Conservation (phyloP, 2,797 vertebrate genomes). For the Pygocentrus nattereri region DNA sequence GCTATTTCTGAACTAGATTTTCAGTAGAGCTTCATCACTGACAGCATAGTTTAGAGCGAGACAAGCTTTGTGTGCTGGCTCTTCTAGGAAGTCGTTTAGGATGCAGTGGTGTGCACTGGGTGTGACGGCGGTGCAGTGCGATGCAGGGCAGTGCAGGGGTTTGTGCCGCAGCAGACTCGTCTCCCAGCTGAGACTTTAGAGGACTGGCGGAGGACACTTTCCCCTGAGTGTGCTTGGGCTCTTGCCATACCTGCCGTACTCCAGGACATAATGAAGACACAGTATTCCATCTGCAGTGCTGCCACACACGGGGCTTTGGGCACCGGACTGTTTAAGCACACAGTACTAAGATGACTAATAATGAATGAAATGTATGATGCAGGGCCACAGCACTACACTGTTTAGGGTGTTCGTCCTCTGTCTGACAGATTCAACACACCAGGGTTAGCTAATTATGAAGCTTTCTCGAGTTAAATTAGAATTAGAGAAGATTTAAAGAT, state of each 20-base stretch:
- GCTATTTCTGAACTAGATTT: not conserved
- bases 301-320: not conserved
- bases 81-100: not conserved
- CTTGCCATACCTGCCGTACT: slow-evolving; percentile 48
- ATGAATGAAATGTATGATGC: not conserved
- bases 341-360: not conserved
- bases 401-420: too few relatives aligned
- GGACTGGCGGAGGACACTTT: slow-evolving; percentile 46
- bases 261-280: slow-evolving; percentile 14
- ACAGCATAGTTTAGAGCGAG: not conserved
- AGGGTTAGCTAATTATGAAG: too few relatives aligned
- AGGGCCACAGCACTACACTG: too few relatives aligned
- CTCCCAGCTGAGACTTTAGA: slow-evolving; percentile 15
- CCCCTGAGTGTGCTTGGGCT: slow-evolving; percentile 32
- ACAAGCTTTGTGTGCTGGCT: too few relatives aligned
- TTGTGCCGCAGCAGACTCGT: not conserved
- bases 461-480: too few relatives aligned
- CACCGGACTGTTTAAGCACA: not conserved
- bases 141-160: slow-evolving; percentile 22
- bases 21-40: not conserved
- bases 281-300: slow-evolving; percentile 13
- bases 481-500: too few relatives aligned
- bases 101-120: not conserved
- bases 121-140: not conserved
- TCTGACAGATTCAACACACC: too few relatives aligned